Percentiles rank a stretch among this genome's conserved stretches.
These are phyloP conservation scores for Anthophora plumipes DNA, from an alignment of 2,888 invertebrate genomes.

Conservation along the genomic window DNA sequence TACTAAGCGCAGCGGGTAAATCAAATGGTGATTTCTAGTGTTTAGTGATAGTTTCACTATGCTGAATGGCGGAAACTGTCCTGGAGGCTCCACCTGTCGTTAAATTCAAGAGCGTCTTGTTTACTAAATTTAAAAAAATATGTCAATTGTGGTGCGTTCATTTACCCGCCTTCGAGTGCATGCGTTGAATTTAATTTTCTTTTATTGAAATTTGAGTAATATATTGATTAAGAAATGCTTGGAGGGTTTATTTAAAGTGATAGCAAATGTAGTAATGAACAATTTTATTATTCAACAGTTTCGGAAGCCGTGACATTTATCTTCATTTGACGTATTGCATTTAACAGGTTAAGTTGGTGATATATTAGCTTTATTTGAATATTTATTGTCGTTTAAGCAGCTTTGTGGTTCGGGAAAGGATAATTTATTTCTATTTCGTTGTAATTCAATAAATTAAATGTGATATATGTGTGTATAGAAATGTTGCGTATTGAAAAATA, in stretches of 20 bases:
- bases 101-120: too few species aligned
- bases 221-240: background rate
- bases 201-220: background rate
- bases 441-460: background rate
- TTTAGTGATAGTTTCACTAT: too few species aligned
- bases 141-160: background rate
- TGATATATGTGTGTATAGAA: background rate
- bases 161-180: slow-evolving; percentile 25
- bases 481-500: background rate
- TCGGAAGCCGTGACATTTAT: background rate
- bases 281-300: background rate
- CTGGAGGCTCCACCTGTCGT: too few species aligned
- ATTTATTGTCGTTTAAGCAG: background rate
- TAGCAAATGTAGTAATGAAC: background rate
- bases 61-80: too few species aligned
- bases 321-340: background rate
- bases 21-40: too few species aligned
- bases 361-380: background rate
- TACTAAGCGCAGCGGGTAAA: too few species aligned
- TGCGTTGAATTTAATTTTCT: background rate
- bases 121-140: background rate
- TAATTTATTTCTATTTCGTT: slow-evolving; percentile 8
- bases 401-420: slow-evolving; percentile 3
- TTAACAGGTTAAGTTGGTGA: slow-evolving; percentile 8
- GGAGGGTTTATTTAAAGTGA: background rate